Conservation (phyloP, 2,888 invertebrate genomes). For the Dasysyrphus tricinctus region DNA sequence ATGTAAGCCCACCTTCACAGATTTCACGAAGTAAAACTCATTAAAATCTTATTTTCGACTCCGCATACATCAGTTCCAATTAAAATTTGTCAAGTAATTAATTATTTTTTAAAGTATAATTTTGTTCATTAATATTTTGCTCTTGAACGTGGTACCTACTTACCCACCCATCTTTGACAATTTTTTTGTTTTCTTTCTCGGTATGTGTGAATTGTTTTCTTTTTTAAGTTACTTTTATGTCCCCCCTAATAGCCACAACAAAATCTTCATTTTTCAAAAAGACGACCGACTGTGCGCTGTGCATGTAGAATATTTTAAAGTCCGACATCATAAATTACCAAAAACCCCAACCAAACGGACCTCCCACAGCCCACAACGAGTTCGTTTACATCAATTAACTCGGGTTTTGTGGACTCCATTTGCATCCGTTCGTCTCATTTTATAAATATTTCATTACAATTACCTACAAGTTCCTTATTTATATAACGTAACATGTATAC, state of each 20-base stretch:
- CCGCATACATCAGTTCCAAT: too few relatives aligned
- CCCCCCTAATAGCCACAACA: not conserved
- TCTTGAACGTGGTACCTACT: too few relatives aligned
- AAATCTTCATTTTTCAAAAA: not conserved
- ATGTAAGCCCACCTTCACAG: too few relatives aligned
- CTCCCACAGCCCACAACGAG: conserved; percentile 32
- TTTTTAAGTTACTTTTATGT: not conserved
- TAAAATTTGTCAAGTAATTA: too few relatives aligned
- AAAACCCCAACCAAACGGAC: not conserved
- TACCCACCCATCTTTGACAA: not conserved
- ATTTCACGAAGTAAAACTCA: too few relatives aligned
- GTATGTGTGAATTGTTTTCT: too few relatives aligned
- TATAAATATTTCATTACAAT: conserved; percentile 56
- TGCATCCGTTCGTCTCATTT: conserved; percentile 25
- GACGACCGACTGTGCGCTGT: not conserved
- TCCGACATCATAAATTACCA: conserved; percentile 38
- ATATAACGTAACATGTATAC: not conserved
- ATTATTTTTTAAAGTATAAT: too few relatives aligned
- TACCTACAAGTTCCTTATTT: conserved; percentile 23
- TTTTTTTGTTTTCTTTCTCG: too few relatives aligned
- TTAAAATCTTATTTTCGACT: too few relatives aligned
- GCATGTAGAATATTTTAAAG: conserved; percentile 40
- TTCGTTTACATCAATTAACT: conserved; percentile 59
- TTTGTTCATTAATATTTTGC: too few relatives aligned
- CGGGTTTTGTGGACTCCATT: conserved; percentile 32